Conservation (phyloP, 2,113 vertebrate genomes). For the Eolophus roseicapilla region DNA sequence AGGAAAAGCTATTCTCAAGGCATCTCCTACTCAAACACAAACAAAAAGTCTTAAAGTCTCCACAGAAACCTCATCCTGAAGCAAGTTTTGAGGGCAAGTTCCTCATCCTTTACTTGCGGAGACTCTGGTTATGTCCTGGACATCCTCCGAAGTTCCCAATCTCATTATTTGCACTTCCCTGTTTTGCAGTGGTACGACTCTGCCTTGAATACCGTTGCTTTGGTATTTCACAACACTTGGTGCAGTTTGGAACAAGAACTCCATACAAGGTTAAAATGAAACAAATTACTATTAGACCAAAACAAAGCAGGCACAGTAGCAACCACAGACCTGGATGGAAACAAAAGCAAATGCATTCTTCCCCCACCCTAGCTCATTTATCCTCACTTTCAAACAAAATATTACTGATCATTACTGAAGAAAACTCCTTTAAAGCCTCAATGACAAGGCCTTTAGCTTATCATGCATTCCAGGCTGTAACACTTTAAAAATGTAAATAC, state of each 20-base stretch:
- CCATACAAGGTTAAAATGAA: neutral
- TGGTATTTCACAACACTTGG: neutral
- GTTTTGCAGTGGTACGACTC: neutral
- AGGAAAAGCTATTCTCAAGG: slow-evolving; percentile 39
- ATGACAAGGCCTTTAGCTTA: slow-evolving; percentile 30
- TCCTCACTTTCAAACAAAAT: neutral
- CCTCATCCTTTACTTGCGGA: neutral
- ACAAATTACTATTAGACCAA: neutral
- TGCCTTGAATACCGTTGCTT: neutral
- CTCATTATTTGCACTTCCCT: neutral
- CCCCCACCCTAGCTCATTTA: neutral
- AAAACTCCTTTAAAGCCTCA: neutral
- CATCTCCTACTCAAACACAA: slow-evolving; percentile 28
- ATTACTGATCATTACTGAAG: neutral
- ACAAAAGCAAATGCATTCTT: neutral
- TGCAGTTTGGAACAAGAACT: neutral
- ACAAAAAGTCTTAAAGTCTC: neutral
- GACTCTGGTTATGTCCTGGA: neutral
- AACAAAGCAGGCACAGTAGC: neutral
- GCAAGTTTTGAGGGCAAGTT: neutral
- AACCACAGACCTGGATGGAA: neutral
- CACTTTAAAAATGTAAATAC: slow-evolving; percentile 31
- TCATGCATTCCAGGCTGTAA: neutral
- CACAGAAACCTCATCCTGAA: slow-evolving; percentile 15
- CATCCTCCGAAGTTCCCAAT: neutral